Conservation (phyloP, 2,113 vertebrate species). For the Oreochromis niloticus region DNA sequence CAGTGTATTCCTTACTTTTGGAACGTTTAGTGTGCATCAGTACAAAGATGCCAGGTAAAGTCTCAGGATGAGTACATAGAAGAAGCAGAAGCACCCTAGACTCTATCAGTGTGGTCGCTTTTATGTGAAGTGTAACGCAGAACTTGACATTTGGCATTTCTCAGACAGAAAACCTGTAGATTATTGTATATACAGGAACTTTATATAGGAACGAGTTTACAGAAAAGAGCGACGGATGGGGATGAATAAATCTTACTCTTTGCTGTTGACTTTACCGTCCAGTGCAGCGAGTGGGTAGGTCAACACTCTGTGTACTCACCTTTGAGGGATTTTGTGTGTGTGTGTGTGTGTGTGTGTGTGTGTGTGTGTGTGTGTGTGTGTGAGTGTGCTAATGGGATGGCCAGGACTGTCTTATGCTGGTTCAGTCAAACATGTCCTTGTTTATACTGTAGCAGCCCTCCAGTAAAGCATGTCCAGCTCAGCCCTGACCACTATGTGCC, state of each 20-base stretch:
- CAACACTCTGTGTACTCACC: background rate
- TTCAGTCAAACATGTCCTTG: constrained; percentile 16
- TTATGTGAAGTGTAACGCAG: background rate
- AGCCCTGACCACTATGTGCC: background rate
- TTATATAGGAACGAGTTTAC: background rate
- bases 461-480: constrained; percentile 63
- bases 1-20: background rate
- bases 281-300: background rate
- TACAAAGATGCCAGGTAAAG: background rate
- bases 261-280: background rate
- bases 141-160: background rate
- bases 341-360: background rate
- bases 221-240: background rate
- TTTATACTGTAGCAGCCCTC: constrained; percentile 67
- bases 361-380: background rate
- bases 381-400: background rate
- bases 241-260: background rate
- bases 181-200: background rate
- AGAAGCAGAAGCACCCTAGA: background rate
- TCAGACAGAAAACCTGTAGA: background rate
- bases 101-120: background rate
- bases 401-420: background rate
- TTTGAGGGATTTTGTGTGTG: background rate
- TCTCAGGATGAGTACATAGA: background rate
- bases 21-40: background rate